Conservation (phyloP, 1,140 invertebrate species). For the Drosophila albomicans region DNA sequence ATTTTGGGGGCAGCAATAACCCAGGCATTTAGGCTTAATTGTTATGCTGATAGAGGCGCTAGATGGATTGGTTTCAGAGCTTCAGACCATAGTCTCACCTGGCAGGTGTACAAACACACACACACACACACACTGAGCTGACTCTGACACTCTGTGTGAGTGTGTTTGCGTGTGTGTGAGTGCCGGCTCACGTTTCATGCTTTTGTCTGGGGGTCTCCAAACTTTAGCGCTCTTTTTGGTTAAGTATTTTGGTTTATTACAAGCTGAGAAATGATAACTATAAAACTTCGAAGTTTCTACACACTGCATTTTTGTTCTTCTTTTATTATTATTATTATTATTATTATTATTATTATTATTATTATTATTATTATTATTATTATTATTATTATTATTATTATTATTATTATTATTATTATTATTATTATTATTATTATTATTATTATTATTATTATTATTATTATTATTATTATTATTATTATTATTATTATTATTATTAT, state of each 20-base stretch:
- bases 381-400: too few species aligned
- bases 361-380: too few species aligned
- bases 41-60: slow-evolving; percentile 82
- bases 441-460: too few species aligned
- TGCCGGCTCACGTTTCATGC: slow-evolving; percentile 74
- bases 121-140: too few species aligned
- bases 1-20: slow-evolving; percentile 63
- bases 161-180: slow-evolving; percentile 41
- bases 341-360: not conserved
- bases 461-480: too few species aligned
- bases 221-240: slow-evolving; percentile 51
- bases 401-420: too few species aligned
- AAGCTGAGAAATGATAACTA: slow-evolving; percentile 32
- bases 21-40: slow-evolving; percentile 78
- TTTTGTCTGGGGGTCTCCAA: slow-evolving; percentile 51
- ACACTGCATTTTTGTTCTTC: slow-evolving; percentile 40
- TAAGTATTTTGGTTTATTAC: slow-evolving; percentile 62
- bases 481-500: not conserved
- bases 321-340: too few species aligned
- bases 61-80: slow-evolving; percentile 75
- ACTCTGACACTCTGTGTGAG: not conserved
- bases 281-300: slow-evolving; percentile 26
- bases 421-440: too few species aligned
- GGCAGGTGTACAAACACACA: slow-evolving; percentile 70
- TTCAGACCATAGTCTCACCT: slow-evolving; percentile 62